A percentile compares a stretch with the other conserved stretches of the same genome.
Evolutionary conservation across 2,888 invertebrate species (phyloP).

Genomic region (Tetragonula carbonaria): DNA sequence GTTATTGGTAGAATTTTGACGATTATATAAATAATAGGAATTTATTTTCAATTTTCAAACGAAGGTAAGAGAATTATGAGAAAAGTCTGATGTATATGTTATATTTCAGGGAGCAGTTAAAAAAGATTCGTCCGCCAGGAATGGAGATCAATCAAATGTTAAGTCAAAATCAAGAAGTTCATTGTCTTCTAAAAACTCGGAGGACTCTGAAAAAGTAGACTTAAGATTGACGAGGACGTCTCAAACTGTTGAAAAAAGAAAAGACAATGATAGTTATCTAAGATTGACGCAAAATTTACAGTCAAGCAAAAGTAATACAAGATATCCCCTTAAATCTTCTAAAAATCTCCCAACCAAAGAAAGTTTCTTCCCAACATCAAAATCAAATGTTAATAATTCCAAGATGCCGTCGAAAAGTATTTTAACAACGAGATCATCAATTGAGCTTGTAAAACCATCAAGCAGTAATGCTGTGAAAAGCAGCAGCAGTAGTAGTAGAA

Average conservation of each 20-base stretch:
- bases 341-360: conserved; percentile 35
- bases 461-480: conserved; percentile 21
- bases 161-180: conserved; percentile 37
- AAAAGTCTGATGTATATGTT: neutral
- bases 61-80: neutral
- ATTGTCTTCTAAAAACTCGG: conserved; percentile 14
- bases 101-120: conserved; percentile 68
- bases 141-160: conserved; percentile 38
- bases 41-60: neutral
- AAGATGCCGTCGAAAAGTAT: conserved; percentile 15
- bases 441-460: conserved; percentile 32
- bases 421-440: conserved; percentile 35
- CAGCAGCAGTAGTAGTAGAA: conserved; percentile 49
- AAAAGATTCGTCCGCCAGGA: conserved; percentile 56
- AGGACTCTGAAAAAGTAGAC: conserved; percentile 40
- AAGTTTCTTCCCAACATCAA: conserved; percentile 27
- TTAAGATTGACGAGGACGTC: conserved; percentile 19
- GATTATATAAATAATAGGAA: neutral
- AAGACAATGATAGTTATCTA: conserved; percentile 30
- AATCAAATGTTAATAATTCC: conserved; percentile 26
- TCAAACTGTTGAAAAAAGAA: conserved; percentile 36
- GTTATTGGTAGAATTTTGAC: neutral
- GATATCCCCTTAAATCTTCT: conserved; percentile 15
- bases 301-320: conserved; percentile 33
- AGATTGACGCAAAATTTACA: conserved; percentile 29